Conservation (phyloP, 2,888 invertebrate species). For the Deilephila elpenor region DNA sequence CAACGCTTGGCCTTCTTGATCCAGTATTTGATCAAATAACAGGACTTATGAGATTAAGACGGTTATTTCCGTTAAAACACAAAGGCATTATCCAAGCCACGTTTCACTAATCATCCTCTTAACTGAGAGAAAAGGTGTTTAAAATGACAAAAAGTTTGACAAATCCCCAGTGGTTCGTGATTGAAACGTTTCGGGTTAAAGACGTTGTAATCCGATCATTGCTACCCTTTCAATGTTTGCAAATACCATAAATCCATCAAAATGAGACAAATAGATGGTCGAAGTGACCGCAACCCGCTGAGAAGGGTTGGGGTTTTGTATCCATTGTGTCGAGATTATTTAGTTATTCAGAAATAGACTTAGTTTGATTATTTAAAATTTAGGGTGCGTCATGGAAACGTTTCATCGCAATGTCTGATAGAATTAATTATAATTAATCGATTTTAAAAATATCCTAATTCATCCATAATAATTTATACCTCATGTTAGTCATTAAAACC, state of each 20-base stretch:
- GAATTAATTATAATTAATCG: not conserved
- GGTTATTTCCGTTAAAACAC: not conserved
- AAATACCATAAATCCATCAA: conserved; percentile 31
- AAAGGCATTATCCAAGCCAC: conserved; percentile 11
- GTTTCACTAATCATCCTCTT: conserved; percentile 15
- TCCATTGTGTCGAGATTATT: not conserved
- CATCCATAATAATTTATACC: too few relatives aligned
- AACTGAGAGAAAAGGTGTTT: not conserved
- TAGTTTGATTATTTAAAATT: not conserved
- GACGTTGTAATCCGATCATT: conserved; percentile 53
- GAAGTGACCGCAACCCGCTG: conserved; percentile 8
- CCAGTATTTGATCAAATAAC: not conserved
- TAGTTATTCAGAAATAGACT: not conserved
- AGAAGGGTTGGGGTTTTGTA: not conserved
- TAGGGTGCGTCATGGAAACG: not conserved
- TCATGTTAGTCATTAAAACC: too few relatives aligned
- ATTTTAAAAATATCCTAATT: too few relatives aligned
- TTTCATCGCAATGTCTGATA: too few relatives aligned
- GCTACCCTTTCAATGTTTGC: conserved; percentile 46
- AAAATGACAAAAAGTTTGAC: not conserved
- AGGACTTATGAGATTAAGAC: not conserved
- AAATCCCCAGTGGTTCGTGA: conserved; percentile 4
- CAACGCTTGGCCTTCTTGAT: conserved; percentile 3
- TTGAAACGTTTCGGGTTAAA: conserved; percentile 18
- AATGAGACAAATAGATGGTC: conserved; percentile 4